Percentiles rank a stretch among this genome's conserved stretches.
These are phyloP conservation scores for Aradophagus sp. DNA, from an alignment of 1,140 invertebrate species.

Conservation along the genomic window DNA sequence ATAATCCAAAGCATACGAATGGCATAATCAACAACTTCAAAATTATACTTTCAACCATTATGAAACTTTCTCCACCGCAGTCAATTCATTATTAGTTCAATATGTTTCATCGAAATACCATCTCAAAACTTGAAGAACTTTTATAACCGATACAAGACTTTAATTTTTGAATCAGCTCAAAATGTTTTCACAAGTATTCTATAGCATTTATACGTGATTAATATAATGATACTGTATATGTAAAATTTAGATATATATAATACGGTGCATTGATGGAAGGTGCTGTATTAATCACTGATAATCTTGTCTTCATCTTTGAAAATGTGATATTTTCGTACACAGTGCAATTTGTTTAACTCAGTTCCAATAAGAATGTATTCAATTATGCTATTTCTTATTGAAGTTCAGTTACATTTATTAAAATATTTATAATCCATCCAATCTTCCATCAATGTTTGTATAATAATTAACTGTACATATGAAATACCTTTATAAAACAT, in stretches of 20 bases:
- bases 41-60: conserved; percentile 43
- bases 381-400: no score
- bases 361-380: no score
- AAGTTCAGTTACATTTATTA: no score
- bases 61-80: conserved; percentile 28
- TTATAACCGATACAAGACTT: conserved; percentile 47
- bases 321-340: no score
- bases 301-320: no score
- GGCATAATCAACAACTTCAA: conserved; percentile 77
- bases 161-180: conserved; percentile 58
- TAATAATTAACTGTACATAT: conserved; percentile 69
- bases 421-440: no score
- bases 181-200: conserved; percentile 63
- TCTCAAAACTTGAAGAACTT: conserved; percentile 22
- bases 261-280: conserved; percentile 52
- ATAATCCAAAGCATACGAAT: conserved; percentile 95
- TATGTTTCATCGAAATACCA: conserved; percentile 11
- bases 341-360: no score
- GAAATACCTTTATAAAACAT: conserved; percentile 55
- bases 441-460: conserved; percentile 66
- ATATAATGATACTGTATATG: conserved; percentile 56
- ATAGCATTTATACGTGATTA: conserved; percentile 69
- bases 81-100: conserved; percentile 12
- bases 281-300: no score
- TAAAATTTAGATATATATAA: conserved; percentile 15